phyloP scores from a whole-genome alignment of 2,888 invertebrate genomes.

The Azorinus chamasolen region DNA sequence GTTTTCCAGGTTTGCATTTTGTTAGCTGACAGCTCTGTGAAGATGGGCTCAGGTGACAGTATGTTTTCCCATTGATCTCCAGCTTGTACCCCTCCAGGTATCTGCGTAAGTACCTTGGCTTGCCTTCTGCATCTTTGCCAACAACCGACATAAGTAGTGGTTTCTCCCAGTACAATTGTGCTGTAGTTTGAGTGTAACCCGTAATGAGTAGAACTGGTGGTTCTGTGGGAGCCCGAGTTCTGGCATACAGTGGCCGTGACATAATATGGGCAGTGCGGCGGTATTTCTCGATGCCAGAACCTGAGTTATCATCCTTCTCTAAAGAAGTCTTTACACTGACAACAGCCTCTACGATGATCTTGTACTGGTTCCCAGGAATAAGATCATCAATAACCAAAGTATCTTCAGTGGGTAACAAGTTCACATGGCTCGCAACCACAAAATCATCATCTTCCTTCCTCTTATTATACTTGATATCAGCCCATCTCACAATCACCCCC shows the following conservation, averaged over 20 bases:
- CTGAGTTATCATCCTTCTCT: conserved; percentile 75
- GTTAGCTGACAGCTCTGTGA: conserved; percentile 85
- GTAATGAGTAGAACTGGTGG: conserved; percentile 82
- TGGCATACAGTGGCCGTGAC: conserved; percentile 82
- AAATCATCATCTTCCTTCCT: conserved; percentile 77
- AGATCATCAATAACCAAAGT: conserved; percentile 81
- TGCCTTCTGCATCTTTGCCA: conserved; percentile 81
- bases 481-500: conserved; percentile 85
- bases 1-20: conserved; percentile 85
- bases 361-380: conserved; percentile 84
- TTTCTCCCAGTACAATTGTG: conserved; percentile 86
- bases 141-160: conserved; percentile 83
- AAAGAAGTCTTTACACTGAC: conserved; percentile 85
- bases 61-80: conserved; percentile 85
- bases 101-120: conserved; percentile 80
- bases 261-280: conserved; percentile 84
- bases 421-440: conserved; percentile 81
- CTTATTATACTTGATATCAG: conserved; percentile 76
- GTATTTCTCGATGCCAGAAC: conserved; percentile 79
- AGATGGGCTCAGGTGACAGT: conserved; percentile 82
- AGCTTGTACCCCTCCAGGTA: conserved; percentile 85
- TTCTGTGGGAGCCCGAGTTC: conserved; percentile 85
- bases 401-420: conserved; percentile 80
- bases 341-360: conserved; percentile 85
- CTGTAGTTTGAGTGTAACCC: conserved; percentile 82